A percentile compares a stretch with the other conserved stretches of the same genome.
Evolutionary conservation across 37 sponge, comb jelly and placozoan species (phyloP).

Genomic region (Hormiphora californensis): DNA sequence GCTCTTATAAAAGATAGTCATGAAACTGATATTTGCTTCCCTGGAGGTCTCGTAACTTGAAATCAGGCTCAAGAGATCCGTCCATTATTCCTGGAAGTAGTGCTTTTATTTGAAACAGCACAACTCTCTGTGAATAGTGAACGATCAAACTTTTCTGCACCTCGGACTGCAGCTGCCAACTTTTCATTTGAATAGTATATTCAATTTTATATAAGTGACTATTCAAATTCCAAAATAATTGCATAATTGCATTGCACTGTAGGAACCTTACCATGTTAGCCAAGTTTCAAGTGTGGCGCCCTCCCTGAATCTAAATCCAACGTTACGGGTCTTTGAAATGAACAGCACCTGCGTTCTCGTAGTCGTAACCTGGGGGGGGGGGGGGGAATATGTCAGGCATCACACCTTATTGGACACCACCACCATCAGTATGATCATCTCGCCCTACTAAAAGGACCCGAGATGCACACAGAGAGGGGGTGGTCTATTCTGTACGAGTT

Average conservation of each 20-base stretch:
- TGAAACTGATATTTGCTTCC: conserved; percentile 35
- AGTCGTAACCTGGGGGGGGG: conserved; percentile 12
- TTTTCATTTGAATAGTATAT: too few species aligned
- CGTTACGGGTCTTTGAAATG: background rate
- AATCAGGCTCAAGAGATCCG: background rate
- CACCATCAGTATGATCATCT: background rate
- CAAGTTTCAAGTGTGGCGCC: conserved; percentile 24
- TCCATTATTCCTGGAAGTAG: conserved; percentile 17
- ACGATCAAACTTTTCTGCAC: too few species aligned
- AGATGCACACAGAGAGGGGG: too few species aligned
- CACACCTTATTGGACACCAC: background rate
- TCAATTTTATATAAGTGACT: too few species aligned
- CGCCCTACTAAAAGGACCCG: too few species aligned
- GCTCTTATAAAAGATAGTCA: conserved; percentile 27
- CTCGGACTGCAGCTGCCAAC: too few species aligned
- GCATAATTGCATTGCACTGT: too few species aligned
- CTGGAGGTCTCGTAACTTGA: background rate
- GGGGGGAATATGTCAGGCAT: background rate
- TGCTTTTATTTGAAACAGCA: too few species aligned
- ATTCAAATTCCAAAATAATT: too few species aligned
- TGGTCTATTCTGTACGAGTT: too few species aligned
- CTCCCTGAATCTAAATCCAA: background rate
- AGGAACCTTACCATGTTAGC: background rate
- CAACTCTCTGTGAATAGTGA: too few species aligned
- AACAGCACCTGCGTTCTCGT: conserved; percentile 15